These are phyloP conservation scores for Morinoia aosen DNA, from an alignment of 2,888 invertebrate species.

Conservation along the genomic window DNA sequence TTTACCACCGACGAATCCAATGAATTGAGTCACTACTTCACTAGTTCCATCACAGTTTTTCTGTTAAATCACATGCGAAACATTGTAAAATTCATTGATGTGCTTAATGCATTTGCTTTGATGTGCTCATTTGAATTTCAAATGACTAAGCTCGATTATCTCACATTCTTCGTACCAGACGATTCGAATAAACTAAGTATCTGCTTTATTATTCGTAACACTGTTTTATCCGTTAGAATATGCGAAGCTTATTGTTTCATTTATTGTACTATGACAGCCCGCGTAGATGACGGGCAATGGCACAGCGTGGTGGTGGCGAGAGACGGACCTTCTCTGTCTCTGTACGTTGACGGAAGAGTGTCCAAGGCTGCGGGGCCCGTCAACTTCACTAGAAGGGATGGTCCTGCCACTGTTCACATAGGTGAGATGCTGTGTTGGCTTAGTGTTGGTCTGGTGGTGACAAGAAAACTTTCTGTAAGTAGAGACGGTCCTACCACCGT, in stretches of 20 bases:
- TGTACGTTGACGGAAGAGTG: conserved; percentile 58
- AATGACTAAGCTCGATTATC: too few relatives aligned
- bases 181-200: too few relatives aligned
- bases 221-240: background rate
- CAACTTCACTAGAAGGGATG: conserved; percentile 44
- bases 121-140: too few relatives aligned
- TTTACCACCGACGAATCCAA: background rate
- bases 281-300: conserved; percentile 59
- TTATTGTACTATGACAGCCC: background rate
- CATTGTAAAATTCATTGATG: background rate
- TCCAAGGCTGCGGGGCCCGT: conserved; percentile 47
- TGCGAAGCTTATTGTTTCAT: background rate
- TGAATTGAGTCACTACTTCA: background rate
- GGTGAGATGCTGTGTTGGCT: conserved; percentile 37
- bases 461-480: background rate
- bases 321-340: conserved; percentile 55
- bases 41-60: background rate
- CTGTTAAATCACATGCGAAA: background rate
- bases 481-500: too few relatives aligned
- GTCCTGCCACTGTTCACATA: conserved; percentile 15
- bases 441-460: background rate
- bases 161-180: too few relatives aligned
- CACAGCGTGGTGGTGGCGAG: conserved; percentile 63
- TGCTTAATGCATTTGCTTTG: too few relatives aligned
- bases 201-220: background rate